A percentile compares a stretch with the other conserved stretches of the same genome.
phyloP scores from a whole-genome alignment of 2,113 vertebrate species.

The Rhegmatorhina hoffmannsi region DNA sequence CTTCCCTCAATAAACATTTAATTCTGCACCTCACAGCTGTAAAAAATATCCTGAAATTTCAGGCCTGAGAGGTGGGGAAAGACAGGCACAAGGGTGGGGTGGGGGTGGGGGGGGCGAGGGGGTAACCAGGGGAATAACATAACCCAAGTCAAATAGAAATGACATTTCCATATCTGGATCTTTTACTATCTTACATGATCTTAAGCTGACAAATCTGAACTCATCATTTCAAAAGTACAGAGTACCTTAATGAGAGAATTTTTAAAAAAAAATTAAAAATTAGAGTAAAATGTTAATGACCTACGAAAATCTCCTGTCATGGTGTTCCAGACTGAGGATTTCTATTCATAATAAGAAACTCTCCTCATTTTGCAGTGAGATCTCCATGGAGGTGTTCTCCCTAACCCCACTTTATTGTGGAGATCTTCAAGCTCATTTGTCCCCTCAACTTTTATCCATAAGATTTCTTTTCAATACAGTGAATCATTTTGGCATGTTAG shows the following conservation, averaged over 20 bases:
- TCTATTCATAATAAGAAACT: background rate
- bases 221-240: background rate
- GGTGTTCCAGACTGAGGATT: background rate
- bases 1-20: background rate
- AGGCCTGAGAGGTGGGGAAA: fast-evolving
- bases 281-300: background rate
- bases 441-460: background rate
- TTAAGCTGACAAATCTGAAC: background rate
- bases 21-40: background rate
- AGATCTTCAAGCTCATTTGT: background rate
- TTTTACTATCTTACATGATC: background rate
- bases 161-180: background rate
- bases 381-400: background rate
- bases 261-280: too few species aligned
- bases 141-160: background rate
- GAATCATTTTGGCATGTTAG: background rate
- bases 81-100: background rate
- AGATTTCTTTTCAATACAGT: background rate
- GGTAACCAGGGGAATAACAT: fast-evolving
- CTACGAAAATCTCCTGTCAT: background rate
- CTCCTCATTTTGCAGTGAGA: background rate
- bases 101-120: too few species aligned
- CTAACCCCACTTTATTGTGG: background rate
- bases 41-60: background rate
- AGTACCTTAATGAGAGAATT: background rate